Percentiles rank a stretch among this genome's conserved stretches.
These are phyloP conservation scores for Merops nubicus DNA, from an alignment of 2,113 vertebrate species.

Conservation along the genomic window DNA sequence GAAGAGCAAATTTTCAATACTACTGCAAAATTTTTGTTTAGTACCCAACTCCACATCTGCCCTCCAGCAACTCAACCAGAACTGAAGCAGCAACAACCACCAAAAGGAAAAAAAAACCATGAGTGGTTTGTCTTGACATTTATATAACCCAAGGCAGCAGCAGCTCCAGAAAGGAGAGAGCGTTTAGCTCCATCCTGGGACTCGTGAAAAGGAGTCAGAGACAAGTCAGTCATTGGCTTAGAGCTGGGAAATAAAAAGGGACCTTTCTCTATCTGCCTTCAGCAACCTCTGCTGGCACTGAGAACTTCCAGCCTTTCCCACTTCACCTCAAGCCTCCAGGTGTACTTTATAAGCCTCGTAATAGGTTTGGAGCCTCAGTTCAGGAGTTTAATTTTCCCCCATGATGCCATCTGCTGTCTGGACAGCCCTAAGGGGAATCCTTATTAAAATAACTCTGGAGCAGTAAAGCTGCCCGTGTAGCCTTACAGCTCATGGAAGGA, in stretches of 20 bases:
- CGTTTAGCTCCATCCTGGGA: background rate
- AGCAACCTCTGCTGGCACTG: background rate
- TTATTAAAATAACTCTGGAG: slow-evolving; percentile 11
- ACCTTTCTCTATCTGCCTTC: slow-evolving; percentile 15
- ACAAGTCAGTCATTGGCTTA: background rate
- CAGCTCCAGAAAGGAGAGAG: background rate
- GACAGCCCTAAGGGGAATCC: slow-evolving; percentile 40
- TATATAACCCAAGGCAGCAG: background rate
- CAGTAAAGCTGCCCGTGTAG: background rate
- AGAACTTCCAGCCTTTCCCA: background rate
- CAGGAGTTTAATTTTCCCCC: background rate
- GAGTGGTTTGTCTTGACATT: background rate
- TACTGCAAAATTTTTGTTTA: background rate
- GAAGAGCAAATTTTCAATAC: background rate
- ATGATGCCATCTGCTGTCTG: slow-evolving; percentile 36
- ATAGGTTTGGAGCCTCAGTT: slow-evolving; percentile 8
- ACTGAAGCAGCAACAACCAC: background rate
- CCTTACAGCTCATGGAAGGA: slow-evolving; percentile 16
- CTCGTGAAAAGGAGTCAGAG: background rate
- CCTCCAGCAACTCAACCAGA: background rate
- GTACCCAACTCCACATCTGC: background rate
- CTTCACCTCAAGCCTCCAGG: slow-evolving; percentile 15
- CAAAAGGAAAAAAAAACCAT: background rate
- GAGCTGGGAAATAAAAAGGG: background rate
- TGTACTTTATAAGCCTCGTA: slow-evolving; percentile 10